These are phyloP conservation scores for Diadegma fenestrale DNA, from an alignment of 2,888 invertebrate genomes.

Conservation along the genomic window DNA sequence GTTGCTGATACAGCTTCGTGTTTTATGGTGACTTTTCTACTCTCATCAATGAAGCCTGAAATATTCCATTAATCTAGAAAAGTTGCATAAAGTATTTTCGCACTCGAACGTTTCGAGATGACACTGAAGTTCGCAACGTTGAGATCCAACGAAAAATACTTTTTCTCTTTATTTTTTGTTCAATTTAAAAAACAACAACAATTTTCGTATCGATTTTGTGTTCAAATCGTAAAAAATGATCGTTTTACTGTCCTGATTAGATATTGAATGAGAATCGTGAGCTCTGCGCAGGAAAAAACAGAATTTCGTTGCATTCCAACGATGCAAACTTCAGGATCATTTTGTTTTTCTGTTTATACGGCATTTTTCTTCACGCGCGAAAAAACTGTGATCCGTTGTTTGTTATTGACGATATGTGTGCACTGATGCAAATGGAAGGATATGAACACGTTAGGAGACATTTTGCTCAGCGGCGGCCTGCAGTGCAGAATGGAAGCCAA, in stretches of 20 bases:
- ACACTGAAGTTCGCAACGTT: too few species aligned
- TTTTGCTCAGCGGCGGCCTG: constrained; percentile 41
- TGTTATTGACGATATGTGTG: not conserved
- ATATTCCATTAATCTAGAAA: not conserved
- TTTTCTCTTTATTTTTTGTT: too few species aligned
- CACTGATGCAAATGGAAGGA: constrained; percentile 43
- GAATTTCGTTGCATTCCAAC: too few species aligned
- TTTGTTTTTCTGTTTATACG: not conserved
- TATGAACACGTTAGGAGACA: constrained; percentile 53
- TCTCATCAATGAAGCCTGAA: not conserved
- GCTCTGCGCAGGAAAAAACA: too few species aligned
- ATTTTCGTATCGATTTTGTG: too few species aligned
- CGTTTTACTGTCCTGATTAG: too few species aligned
- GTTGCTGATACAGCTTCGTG: not conserved
- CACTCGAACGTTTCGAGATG: not conserved
- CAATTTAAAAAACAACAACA: too few species aligned
- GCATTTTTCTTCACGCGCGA: not conserved
- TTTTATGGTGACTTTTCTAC: not conserved
- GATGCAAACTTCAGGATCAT: too few species aligned
- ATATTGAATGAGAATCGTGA: too few species aligned
- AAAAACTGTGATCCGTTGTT: not conserved
- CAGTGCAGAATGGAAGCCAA: not conserved
- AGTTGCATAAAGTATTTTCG: not conserved
- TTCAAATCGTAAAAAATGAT: too few species aligned
- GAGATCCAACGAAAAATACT: too few species aligned